phyloP scores from a whole-genome alignment of 2,888 invertebrate genomes.

The Trachelus iudaicus region DNA sequence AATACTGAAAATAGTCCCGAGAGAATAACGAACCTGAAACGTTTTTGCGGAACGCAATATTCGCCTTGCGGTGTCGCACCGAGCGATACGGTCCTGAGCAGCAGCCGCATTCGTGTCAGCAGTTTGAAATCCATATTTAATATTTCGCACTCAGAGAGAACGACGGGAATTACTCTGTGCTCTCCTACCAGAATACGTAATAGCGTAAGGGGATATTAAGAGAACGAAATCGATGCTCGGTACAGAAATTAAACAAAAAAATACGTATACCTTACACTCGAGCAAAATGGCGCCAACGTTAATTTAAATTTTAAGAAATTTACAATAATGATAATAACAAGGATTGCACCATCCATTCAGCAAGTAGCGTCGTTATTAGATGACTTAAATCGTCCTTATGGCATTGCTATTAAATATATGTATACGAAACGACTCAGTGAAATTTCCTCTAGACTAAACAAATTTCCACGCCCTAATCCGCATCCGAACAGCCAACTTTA shows the following conservation, averaged over 20 bases:
- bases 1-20: neutral
- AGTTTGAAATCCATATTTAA: too few relatives aligned
- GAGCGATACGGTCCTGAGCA: neutral
- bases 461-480: neutral
- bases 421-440: neutral
- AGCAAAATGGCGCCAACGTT: neutral
- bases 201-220: neutral
- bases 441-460: slow-evolving; percentile 1
- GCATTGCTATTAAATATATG: neutral
- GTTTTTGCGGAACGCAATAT: neutral
- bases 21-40: neutral
- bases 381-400: neutral
- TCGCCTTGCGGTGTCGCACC: neutral
- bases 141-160: too few relatives aligned
- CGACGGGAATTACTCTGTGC: neutral
- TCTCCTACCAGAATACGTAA: neutral
- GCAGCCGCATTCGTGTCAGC: too few relatives aligned
- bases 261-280: neutral
- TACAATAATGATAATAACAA: too few relatives aligned
- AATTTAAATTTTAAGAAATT: too few relatives aligned
- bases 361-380: neutral
- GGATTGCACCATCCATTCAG: neutral
- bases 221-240: neutral
- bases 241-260: neutral
- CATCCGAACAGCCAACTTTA: neutral